A percentile compares a stretch with the other conserved stretches of the same genome.
Evolutionary conservation across 1,140 invertebrate genomes (phyloP).

Genomic region (Theocolax elegans): DNA sequence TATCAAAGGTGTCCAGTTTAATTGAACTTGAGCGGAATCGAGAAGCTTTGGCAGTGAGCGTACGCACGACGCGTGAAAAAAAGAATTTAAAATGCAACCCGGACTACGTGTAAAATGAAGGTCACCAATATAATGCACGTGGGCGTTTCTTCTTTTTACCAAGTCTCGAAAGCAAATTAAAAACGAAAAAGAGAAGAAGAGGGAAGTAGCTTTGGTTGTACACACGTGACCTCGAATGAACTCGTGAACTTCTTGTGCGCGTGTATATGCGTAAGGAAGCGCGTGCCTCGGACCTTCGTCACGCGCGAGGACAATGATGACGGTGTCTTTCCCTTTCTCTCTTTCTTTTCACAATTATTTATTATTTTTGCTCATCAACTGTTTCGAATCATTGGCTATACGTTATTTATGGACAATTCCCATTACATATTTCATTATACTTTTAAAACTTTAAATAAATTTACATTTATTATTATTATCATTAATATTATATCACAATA

Average conservation of each 20-base stretch:
- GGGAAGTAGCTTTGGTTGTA: slow-evolving; percentile 49
- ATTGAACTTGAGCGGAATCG: too few relatives aligned
- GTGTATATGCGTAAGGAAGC: not conserved
- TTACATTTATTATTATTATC: too few relatives aligned
- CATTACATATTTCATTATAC: not conserved
- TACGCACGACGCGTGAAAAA: too few relatives aligned
- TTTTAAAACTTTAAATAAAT: too few relatives aligned
- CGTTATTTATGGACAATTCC: not conserved
- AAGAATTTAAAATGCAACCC: too few relatives aligned
- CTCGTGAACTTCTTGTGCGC: slow-evolving; percentile 57
- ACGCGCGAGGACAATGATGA: slow-evolving; percentile 30
- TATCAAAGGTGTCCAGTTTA: too few relatives aligned
- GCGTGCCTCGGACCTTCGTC: slow-evolving; percentile 25
- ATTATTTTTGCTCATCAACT: slow-evolving; percentile 9
- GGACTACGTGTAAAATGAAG: not conserved
- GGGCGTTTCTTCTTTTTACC: slow-evolving; percentile 6
- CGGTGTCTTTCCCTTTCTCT: not conserved
- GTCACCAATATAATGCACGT: slow-evolving; percentile 36
- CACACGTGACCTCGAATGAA: slow-evolving; percentile 61
- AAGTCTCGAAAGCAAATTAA: too few relatives aligned
- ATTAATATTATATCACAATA: too few relatives aligned
- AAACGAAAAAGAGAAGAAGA: too few relatives aligned
- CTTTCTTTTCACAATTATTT: not conserved
- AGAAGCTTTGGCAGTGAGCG: too few relatives aligned
- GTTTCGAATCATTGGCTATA: not conserved